These are phyloP conservation scores for Athalia cordata DNA, from an alignment of 2,888 invertebrate genomes.

Conservation along the genomic window DNA sequence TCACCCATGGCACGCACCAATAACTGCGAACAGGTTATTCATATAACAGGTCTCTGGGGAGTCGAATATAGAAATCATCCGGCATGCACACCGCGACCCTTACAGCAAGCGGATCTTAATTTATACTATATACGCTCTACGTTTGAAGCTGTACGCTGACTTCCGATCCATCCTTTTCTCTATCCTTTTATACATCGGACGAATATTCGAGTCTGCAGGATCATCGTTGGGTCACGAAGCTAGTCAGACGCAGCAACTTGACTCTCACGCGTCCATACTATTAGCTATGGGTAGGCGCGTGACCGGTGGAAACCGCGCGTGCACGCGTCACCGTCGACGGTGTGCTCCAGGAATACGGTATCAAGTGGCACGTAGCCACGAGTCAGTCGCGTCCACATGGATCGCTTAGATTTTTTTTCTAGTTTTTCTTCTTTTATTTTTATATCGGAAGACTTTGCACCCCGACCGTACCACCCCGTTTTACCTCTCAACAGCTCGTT, in stretches of 20 bases:
- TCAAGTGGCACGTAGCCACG: conserved; percentile 40
- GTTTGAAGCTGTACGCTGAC: conserved; percentile 9
- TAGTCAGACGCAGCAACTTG: conserved; percentile 1
- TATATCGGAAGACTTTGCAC: conserved; percentile 31
- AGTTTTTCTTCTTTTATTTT: background rate
- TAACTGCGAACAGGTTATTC: conserved; percentile 24
- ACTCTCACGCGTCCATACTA: conserved; percentile 36
- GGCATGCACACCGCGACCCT: conserved; percentile 14
- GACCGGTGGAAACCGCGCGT: conserved; percentile 47
- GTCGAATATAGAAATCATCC: background rate
- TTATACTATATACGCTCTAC: background rate
- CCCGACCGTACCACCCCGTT: conserved; percentile 14
- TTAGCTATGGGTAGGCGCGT: conserved; percentile 33
- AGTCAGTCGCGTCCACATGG: conserved; percentile 31
- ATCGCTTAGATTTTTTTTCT: background rate
- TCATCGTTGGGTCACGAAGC: conserved; percentile 38
- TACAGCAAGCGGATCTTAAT: background rate
- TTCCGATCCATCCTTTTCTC: background rate
- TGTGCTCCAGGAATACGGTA: conserved; percentile 44
- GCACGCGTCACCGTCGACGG: conserved; percentile 45
- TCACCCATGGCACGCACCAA: conserved; percentile 9
- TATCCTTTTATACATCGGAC: background rate
- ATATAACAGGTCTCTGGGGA: background rate
- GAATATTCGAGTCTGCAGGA: background rate
- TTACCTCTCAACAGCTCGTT: background rate